phyloP scores from a whole-genome alignment of 2,888 invertebrate species.

The Agapetus fuscipes region DNA sequence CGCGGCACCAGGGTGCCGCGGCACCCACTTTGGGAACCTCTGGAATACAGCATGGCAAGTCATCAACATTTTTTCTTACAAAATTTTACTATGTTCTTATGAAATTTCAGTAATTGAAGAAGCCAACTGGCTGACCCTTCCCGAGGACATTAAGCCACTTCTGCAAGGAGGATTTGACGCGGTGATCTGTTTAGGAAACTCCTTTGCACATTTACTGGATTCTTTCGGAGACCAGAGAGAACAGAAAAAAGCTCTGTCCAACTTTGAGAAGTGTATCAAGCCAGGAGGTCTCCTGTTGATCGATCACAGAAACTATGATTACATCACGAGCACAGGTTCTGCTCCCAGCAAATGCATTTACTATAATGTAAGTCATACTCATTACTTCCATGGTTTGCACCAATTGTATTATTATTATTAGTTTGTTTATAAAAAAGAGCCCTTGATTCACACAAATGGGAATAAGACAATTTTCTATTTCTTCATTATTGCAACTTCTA shows the following conservation, averaged over 20 bases:
- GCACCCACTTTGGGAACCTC: too few species aligned
- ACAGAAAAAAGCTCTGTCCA: slow-evolving; percentile 66
- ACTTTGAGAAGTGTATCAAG: slow-evolving; percentile 75
- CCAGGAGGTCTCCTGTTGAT: slow-evolving; percentile 78
- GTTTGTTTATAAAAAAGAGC: too few species aligned
- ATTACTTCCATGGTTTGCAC: slow-evolving; percentile 1
- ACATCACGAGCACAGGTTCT: slow-evolving; percentile 63
- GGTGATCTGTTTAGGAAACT: slow-evolving; percentile 83
- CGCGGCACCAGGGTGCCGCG: too few species aligned
- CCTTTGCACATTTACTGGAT: slow-evolving; percentile 83
- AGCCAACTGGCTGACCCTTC: slow-evolving; percentile 80
- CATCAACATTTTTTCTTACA: too few species aligned
- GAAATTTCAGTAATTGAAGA: slow-evolving; percentile 72
- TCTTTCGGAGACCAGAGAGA: slow-evolving; percentile 67
- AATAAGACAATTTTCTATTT: neutral
- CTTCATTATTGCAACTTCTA: neutral
- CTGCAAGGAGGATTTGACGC: slow-evolving; percentile 69
- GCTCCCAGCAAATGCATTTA: slow-evolving; percentile 80
- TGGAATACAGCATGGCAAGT: too few species aligned
- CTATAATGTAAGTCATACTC: slow-evolving; percentile 62
- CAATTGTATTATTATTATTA: too few species aligned
- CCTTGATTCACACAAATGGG: too few species aligned
- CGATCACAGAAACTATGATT: slow-evolving; percentile 84
- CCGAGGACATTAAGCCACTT: slow-evolving; percentile 57
- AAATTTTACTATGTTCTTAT: too few species aligned